A percentile compares a stretch with the other conserved stretches of the same genome.
Evolutionary conservation across 2,888 invertebrate genomes (phyloP).

Genomic region (Drosophila mulleri): DNA sequence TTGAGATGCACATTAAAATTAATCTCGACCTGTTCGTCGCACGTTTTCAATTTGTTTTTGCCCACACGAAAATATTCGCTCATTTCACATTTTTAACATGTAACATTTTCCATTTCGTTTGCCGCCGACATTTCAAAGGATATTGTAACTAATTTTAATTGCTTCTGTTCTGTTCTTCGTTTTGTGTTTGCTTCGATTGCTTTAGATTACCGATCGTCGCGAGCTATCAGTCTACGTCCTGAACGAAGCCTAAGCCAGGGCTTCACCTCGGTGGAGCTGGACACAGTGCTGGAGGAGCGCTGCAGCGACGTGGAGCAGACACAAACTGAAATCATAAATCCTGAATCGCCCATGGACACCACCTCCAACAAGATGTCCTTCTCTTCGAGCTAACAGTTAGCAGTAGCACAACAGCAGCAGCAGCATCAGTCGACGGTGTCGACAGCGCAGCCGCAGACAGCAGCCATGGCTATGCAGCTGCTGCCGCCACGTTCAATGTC

Average conservation of each 20-base stretch:
- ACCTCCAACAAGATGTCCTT: conserved; percentile 81
- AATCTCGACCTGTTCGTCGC: conserved; percentile 28
- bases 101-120: conserved; percentile 3
- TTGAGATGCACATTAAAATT: conserved; percentile 29
- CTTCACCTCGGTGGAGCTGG: conserved; percentile 92
- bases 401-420: conserved; percentile 44
- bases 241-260: conserved; percentile 90
- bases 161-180: conserved; percentile 1
- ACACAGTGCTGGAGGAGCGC: conserved; percentile 94
- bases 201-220: conserved; percentile 86
- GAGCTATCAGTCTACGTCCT: conserved; percentile 88
- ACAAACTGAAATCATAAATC: conserved; percentile 85
- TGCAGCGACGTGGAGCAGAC: conserved; percentile 92
- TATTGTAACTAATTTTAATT: conserved; percentile 18
- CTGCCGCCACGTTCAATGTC: conserved; percentile 8
- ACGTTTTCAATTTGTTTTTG: conserved; percentile 54
- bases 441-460: conserved; percentile 21
- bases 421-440: conserved; percentile 37
- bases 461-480: conserved; percentile 24
- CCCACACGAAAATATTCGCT: conserved; percentile 1
- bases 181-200: neutral
- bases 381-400: conserved; percentile 82
- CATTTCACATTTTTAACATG: conserved; percentile 10
- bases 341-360: conserved; percentile 84
- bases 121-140: neutral